Evolutionary conservation across 1,140 invertebrate species (phyloP), one percentile per base, ranked within the genome.

Genomic region (Pantala flavescens): DNA sequence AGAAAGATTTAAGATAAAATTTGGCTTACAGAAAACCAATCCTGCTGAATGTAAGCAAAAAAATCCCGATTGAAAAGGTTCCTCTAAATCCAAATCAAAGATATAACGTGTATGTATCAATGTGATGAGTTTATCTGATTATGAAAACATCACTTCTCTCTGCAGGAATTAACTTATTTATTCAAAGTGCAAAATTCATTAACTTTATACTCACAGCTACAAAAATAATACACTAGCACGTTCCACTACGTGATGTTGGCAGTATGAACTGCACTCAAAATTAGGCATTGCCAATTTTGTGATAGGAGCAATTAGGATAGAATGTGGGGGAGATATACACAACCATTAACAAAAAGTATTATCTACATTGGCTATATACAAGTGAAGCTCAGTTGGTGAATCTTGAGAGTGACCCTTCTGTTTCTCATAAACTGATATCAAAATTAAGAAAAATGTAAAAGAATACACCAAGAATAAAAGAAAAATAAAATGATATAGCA

Each of bases 341-440:
- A 63, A 63, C 49, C 49, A 63, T 63, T 63, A 63, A 63, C 49
- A 63, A 63, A 63, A 63, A 63, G 9, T 36, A 36, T 63, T 63
- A 63, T 63, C 7, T 74, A 55, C 43, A 71, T 24, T 70, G 23
- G 21, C 72, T 42, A 42, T 43, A 14, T 73, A 73, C 24, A 28
- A 73, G 21, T 73, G 23, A 73, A 43, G 23, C 12, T 28, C 43
- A 42, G 24, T 43, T 74, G 42, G 21, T 23, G 42, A 73, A 7
- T 71, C 19, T 24, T 70, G 71, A 74, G 74, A 74, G 74, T 74
- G 74, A 74, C 74, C 74, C 74, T 74, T 74, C 71, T 71, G n/a
- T 71, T 42, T 21, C 21, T 70, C 74, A 23, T 43, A 71, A 71
- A n/a, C 43, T 21, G 74, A 70, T 24, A n/a, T 23, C 21, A 74